Conservation (phyloP, 2,113 vertebrate species). For the Burhinus bistriatus region DNA sequence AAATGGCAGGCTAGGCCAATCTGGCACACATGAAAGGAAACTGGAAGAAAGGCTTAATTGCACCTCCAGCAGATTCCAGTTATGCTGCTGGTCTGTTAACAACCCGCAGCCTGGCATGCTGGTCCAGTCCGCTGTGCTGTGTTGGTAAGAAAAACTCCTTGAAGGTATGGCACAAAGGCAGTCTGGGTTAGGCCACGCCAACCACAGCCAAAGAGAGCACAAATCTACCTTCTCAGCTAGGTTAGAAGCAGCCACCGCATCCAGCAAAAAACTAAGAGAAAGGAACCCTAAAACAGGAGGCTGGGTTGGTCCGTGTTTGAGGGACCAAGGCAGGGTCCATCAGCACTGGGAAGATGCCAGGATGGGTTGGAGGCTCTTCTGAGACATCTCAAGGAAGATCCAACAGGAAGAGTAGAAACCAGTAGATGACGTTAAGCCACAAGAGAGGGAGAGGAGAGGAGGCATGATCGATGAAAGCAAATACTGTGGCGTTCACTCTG, state of each 20-base stretch:
- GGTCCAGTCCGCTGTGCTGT: neutral
- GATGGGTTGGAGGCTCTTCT: neutral
- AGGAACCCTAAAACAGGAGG: neutral
- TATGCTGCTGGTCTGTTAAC: constrained; percentile 59
- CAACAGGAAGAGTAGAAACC: neutral
- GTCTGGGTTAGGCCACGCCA: neutral
- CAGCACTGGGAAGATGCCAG: neutral
- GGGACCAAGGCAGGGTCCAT: neutral
- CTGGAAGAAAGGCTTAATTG: constrained; percentile 68
- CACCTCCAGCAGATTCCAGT: constrained; percentile 67
- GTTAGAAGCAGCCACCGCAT: neutral
- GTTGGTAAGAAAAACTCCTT: neutral
- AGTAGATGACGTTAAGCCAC: neutral
- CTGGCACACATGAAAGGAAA: constrained; percentile 70
- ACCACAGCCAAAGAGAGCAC: neutral
- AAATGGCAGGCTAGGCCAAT: constrained; percentile 69
- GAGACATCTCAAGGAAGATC: neutral
- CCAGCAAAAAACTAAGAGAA: neutral
- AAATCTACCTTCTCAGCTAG: neutral
- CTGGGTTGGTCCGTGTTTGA: neutral
- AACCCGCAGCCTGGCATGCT: constrained; percentile 6
- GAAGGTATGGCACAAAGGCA: neutral
- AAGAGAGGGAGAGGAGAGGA: neutral
- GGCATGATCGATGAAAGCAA: neutral
- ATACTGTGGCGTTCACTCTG: neutral